phyloP scores from a whole-genome alignment of 2,797 vertebrate genomes.

The Falco berigora region DNA sequence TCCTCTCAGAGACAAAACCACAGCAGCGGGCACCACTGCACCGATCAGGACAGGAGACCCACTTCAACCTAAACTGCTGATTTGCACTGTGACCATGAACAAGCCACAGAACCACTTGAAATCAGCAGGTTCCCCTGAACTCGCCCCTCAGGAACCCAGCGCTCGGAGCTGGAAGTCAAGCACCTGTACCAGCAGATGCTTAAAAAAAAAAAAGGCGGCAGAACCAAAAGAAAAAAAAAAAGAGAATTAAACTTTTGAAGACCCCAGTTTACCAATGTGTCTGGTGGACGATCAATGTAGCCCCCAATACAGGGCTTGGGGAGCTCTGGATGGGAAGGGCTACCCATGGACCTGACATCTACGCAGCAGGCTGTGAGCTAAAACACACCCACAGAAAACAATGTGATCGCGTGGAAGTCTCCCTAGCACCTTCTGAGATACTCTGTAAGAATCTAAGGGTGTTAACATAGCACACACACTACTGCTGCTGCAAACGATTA shows the following conservation, averaged over 20 bases:
- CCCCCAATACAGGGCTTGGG: background rate
- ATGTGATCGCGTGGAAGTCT: background rate
- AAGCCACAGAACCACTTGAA: background rate
- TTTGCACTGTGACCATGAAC: background rate
- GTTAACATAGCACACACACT: background rate
- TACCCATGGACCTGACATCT: background rate
- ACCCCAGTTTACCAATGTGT: background rate
- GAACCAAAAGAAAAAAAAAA: background rate
- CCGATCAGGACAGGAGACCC: background rate
- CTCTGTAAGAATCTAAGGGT: background rate
- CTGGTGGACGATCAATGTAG: accelerated
- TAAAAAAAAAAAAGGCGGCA: too few relatives aligned
- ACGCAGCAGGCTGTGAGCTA: background rate
- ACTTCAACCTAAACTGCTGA: background rate
- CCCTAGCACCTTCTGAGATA: background rate
- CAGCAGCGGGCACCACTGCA: background rate
- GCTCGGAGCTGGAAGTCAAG: background rate
- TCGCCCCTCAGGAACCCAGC: background rate
- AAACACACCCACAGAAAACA: background rate
- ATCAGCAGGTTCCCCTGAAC: background rate
- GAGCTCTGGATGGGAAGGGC: background rate
- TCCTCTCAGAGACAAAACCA: background rate
- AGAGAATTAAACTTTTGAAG: background rate
- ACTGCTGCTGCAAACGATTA: background rate
- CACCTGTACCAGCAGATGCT: background rate